A percentile compares a stretch with the other conserved stretches of the same genome.
phyloP scores from a whole-genome alignment of 2,888 invertebrate genomes.

The Drymonia ruficornis region DNA sequence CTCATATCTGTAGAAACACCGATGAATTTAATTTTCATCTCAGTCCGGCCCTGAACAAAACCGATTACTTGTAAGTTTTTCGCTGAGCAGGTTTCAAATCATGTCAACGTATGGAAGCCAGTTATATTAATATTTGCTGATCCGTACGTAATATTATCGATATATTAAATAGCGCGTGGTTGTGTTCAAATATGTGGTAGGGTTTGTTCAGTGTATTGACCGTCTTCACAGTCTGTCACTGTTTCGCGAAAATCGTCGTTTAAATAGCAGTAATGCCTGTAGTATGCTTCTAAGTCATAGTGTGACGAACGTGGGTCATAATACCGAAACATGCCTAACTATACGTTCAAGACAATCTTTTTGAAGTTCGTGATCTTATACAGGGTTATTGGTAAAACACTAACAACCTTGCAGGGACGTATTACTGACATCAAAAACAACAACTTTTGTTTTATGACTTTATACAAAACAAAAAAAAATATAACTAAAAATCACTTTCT shows the following conservation, averaged over 20 bases:
- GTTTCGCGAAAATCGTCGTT: constrained; percentile 55
- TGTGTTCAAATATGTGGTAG: constrained; percentile 21
- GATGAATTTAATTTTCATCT: too few relatives aligned
- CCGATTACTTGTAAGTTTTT: not conserved
- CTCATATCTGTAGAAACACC: too few relatives aligned
- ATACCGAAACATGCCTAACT: too few relatives aligned
- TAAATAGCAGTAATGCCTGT: constrained; percentile 32
- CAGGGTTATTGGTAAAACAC: too few relatives aligned
- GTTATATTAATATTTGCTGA: constrained; percentile 7
- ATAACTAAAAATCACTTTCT: too few relatives aligned
- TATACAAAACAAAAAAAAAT: too few relatives aligned
- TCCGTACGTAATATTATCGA: not conserved
- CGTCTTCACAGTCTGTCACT: constrained; percentile 43
- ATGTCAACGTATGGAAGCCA: not conserved
- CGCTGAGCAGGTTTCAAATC: constrained; percentile 1
- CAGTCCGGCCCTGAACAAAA: not conserved
- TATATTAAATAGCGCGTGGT: not conserved
- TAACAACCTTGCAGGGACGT: too few relatives aligned
- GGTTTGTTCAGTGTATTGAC: constrained; percentile 18
- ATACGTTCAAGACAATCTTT: too few relatives aligned
- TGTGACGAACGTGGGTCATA: not conserved
- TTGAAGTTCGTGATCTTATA: too few relatives aligned
- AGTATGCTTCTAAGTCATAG: not conserved
- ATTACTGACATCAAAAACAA: too few relatives aligned
- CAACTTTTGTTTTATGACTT: too few relatives aligned